Evolutionary conservation across 1,140 invertebrate species (phyloP), one percentile per base, ranked within the genome.

Genomic region (Drosophila albomicans): DNA sequence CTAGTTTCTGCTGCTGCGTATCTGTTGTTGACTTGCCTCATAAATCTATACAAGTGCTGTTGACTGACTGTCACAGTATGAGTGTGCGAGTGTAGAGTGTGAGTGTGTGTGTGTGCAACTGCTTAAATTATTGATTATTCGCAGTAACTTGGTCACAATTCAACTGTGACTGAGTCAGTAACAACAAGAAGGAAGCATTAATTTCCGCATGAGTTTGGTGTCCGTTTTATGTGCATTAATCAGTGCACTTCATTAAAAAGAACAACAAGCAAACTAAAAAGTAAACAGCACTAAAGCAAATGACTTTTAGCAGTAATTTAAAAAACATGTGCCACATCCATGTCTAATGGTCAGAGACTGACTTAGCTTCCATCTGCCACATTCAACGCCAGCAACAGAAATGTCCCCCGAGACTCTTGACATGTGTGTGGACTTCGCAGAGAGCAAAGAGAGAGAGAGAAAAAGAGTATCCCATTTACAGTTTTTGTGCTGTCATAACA

Each of bases 401-500:
- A 30, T 43, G 20, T 54, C 68, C 30, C 54, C 41, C 25, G 43
- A 32, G 59, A 76, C 45, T 38, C 49, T 46, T 54, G 70, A 66
- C 56, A 70, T 63, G 43, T 66, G 20, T 20, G 43, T 58, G 10
- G 65, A 16, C 28, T 30, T 25, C 32, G 30, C 38, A 11, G 65
- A 1, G 46, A 10, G 10, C 13, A 54, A 15, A 32, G 7, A 1
- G 30, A 32, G 7, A 32, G 7, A 38, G 35, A 38, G 35, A 2
- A 38, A 38, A 59, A 63, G 52, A 49, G 54, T 78, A 68, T 70
- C 46, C 65, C 75, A 80, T 78, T 73, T 74, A 62, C 78, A 74
- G 75, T 66, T 75, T 73, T 78, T 75, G 41, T 69, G 76, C 79
- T 81, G 77, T 81, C 77, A 81, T 81, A 81, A 81, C 79, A 81